Conservation (phyloP, 1,140 invertebrate genomes). For the Psilanteris sp. region DNA sequence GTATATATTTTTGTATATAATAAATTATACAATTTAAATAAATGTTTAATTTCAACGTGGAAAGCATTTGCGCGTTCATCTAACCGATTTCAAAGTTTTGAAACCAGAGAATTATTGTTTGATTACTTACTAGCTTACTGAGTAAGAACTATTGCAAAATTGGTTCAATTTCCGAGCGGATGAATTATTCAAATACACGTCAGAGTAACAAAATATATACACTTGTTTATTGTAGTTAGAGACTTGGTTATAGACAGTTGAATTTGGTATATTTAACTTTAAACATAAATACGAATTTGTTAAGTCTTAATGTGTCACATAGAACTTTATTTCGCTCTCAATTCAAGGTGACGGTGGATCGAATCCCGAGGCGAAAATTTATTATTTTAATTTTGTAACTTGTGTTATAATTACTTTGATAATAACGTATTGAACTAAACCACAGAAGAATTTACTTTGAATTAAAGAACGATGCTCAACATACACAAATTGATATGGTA, state of each 20-base stretch:
- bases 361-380: too few relatives aligned
- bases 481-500: too few relatives aligned
- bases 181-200: not conserved
- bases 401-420: too few relatives aligned
- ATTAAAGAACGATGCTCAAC: too few relatives aligned
- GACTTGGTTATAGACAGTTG: not conserved
- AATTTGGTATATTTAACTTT: not conserved
- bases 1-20: too few relatives aligned
- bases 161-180: not conserved
- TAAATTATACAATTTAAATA: too few relatives aligned
- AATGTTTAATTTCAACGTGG: too few relatives aligned
- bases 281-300: not conserved
- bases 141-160: constrained; percentile 1
- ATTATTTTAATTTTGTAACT: too few relatives aligned
- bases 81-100: not conserved
- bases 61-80: not conserved
- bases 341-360: too few relatives aligned
- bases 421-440: too few relatives aligned
- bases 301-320: not conserved
- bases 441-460: too few relatives aligned
- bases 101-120: not conserved
- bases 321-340: too few relatives aligned
- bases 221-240: not conserved
- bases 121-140: constrained; percentile 4
- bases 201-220: not conserved